phyloP scores from a whole-genome alignment of 1,140 invertebrate species.

The Ostrea denselamellosa region DNA sequence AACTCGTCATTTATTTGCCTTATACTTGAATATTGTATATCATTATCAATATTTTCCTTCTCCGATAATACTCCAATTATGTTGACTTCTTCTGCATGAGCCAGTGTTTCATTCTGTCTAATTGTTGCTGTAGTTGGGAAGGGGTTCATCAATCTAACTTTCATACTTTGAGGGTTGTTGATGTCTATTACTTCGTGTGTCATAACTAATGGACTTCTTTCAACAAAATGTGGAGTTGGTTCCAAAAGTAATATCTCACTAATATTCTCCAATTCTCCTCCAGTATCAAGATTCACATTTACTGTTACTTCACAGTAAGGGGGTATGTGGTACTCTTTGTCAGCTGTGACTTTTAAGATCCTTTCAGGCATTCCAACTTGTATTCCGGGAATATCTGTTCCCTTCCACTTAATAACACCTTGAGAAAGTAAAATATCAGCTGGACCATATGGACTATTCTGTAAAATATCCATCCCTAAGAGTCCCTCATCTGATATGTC shows the following conservation, averaged over 20 bases:
- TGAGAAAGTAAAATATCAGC: slow-evolving; percentile 23
- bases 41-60: too few species aligned
- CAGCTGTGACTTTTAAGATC: not conserved
- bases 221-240: not conserved
- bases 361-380: slow-evolving; percentile 33
- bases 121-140: slow-evolving; percentile 15
- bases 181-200: not conserved
- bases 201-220: not conserved
- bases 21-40: too few species aligned
- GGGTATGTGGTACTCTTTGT: not conserved
- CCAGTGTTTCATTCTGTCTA: slow-evolving; percentile 21
- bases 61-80: too few species aligned
- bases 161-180: not conserved
- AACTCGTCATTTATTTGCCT: too few species aligned
- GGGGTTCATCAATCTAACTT: not conserved
- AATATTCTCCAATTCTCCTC: not conserved
- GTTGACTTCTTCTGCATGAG: not conserved
- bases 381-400: not conserved
- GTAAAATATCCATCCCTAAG: slow-evolving; percentile 43
- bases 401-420: not conserved
- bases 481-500: slow-evolving; percentile 46
- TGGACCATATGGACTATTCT: slow-evolving; percentile 13
- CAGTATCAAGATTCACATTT: not conserved
- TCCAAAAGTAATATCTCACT: not conserved
- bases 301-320: slow-evolving; percentile 36